These are phyloP conservation scores for Habroteleia sp. DNA, from an alignment of 2,888 invertebrate genomes.

Conservation along the genomic window DNA sequence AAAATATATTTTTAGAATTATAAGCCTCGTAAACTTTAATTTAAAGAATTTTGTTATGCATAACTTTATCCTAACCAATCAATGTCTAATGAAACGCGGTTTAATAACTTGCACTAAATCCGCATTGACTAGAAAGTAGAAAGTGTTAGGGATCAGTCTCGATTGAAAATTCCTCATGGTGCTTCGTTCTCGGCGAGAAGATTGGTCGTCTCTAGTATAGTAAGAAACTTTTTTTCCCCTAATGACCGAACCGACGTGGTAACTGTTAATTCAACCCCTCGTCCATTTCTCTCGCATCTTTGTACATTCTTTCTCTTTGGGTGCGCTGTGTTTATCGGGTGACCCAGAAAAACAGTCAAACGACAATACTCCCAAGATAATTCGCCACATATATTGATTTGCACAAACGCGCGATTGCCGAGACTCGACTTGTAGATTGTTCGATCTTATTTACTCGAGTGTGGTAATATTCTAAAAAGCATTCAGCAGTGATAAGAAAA, in stretches of 20 bases:
- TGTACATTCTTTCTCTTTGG: constrained; percentile 46
- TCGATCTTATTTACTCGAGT: constrained; percentile 39
- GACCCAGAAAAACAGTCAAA: constrained; percentile 76
- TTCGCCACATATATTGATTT: constrained; percentile 60
- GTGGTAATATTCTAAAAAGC: constrained; percentile 57
- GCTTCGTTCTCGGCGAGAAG: constrained; percentile 41
- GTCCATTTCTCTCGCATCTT: constrained; percentile 57
- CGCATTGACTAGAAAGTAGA: constrained; percentile 68
- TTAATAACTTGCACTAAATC: constrained; percentile 52
- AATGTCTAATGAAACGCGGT: no score
- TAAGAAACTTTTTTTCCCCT: constrained; percentile 74
- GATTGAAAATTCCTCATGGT: constrained; percentile 60
- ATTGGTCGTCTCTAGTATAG: constrained; percentile 70
- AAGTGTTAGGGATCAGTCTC: constrained; percentile 65
- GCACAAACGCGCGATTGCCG: constrained; percentile 41
- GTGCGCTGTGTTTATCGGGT: constrained; percentile 72
- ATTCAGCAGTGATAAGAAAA: constrained; percentile 61
- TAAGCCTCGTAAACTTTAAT: no score
- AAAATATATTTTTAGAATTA: no score
- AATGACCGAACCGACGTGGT: constrained; percentile 75
- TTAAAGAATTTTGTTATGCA: no score
- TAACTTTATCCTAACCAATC: no score
- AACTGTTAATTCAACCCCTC: constrained; percentile 76
- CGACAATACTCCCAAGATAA: constrained; percentile 51
- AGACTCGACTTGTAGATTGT: constrained; percentile 26